phyloP scores from a whole-genome alignment of 1,140 invertebrate species.

The Varroa destructor region DNA sequence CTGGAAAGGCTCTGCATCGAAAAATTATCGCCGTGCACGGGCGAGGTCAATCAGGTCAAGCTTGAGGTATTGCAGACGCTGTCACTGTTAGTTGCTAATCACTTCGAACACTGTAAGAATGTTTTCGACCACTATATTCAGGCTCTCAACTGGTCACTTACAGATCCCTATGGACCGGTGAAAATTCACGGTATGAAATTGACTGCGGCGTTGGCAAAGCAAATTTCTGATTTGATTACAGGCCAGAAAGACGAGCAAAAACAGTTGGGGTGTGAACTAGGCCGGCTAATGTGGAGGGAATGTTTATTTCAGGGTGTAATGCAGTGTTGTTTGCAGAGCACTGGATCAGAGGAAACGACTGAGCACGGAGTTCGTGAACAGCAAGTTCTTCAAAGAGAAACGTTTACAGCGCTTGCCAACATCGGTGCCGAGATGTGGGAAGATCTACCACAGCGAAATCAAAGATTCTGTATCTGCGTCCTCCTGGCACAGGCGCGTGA shows the following conservation, averaged over 20 bases:
- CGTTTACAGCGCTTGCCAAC: slow-evolving; percentile 7
- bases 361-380: neutral
- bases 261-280: neutral
- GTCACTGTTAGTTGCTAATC: neutral
- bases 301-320: slow-evolving; percentile 2
- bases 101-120: neutral
- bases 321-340: neutral
- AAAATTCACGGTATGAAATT: slow-evolving; percentile 14
- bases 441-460: neutral
- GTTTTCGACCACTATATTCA: slow-evolving; percentile 1
- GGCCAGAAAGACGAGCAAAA: neutral
- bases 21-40: neutral
- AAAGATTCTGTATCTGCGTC: slow-evolving; percentile 2
- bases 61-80: slow-evolving; percentile 12
- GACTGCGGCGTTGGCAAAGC: neutral
- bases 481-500: neutral
- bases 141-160: neutral
- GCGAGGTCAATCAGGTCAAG: slow-evolving; percentile 6
- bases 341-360: neutral
- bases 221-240: neutral
- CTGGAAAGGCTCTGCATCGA: neutral
- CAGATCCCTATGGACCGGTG: slow-evolving; percentile 6
- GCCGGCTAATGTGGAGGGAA: slow-evolving; percentile 1
- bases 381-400: neutral
- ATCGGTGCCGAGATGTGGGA: slow-evolving; percentile 21